Base-by-base conservation (phyloP, 2,797 vertebrate species). In the Buceros bicornis region DNA sequence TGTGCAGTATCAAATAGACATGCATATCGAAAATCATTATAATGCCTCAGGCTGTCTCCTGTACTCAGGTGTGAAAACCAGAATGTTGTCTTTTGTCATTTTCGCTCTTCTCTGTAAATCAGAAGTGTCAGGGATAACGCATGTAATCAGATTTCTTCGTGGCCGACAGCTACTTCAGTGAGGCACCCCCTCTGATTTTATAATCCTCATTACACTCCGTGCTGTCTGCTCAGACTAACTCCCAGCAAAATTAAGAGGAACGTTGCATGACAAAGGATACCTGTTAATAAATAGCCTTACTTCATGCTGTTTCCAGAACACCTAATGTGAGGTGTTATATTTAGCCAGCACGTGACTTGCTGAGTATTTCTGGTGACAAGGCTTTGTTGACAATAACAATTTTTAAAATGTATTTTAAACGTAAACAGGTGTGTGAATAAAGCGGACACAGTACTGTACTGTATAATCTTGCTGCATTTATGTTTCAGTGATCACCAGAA, bases 131-230 rank as follows among this genome's bases (percentile, higher is more conserved):
- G 65, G 53, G 79, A 83, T 92, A 95, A 94, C 37, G 80, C 56
- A 57, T 16, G 10, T 93, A 89, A 96, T 95, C 82, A 90, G 90
- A 95, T 90, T 95, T 81, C 71, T 90, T 82, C 87, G 86, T 89
- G 93, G 66, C 65, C 0, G 0, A 84, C 61, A 82, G 91, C 60
- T 77, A 79, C 60, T 87, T 73, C 56, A 53, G 79, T 43, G 61
- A 84, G 69, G 51, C 2, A 3, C 48, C 61, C 72, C 54, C 71
- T 82, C 43, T 0, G 1, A 70, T 90, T 79, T 84, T 87, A 73
- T 79, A 87, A 94, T 77, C 78, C 21, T 94, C 31, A 28, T 88
- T 82, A 74, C 11, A 43, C 31, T 62, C 69, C 10, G 37, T 40
- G 58, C 40, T 86, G 57, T 70, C 48, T 93, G 73, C 62, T 94